Conservation (phyloP, 2,113 vertebrate genomes). For the Pristiophorus japonicus region DNA sequence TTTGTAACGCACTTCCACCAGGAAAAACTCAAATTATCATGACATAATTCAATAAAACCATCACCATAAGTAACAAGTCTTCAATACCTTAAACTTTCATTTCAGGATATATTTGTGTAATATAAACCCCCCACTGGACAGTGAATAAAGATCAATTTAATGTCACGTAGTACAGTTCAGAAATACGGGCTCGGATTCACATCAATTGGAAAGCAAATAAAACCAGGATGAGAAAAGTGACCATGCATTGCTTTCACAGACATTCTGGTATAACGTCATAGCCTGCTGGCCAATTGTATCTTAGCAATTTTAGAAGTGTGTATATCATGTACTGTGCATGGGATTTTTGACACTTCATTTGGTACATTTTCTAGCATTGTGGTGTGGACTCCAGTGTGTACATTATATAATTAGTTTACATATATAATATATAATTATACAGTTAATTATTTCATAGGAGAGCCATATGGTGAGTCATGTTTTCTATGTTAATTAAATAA, state of each 20-base stretch:
- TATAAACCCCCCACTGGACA: neutral
- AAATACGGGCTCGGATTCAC: neutral
- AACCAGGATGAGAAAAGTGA: neutral
- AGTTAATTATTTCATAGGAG: neutral
- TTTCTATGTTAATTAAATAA: neutral
- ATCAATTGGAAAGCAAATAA: neutral
- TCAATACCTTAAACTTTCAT: neutral
- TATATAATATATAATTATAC: neutral
- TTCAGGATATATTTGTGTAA: neutral
- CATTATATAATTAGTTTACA: neutral
- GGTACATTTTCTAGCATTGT: neutral
- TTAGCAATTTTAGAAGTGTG: neutral
- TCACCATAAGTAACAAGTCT: neutral
- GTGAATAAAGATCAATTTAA: neutral
- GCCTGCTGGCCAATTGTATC: neutral
- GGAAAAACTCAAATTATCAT: neutral
- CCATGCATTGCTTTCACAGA: neutral
- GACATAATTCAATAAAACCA: neutral
- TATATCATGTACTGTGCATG: neutral
- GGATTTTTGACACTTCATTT: neutral
- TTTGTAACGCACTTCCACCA: neutral
- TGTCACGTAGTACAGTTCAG: too few relatives aligned
- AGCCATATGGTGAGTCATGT: neutral
- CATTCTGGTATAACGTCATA: neutral
- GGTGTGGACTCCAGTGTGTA: neutral